phyloP scores from a whole-genome alignment of 2,888 invertebrate species.

The Amphipyra berbera region DNA sequence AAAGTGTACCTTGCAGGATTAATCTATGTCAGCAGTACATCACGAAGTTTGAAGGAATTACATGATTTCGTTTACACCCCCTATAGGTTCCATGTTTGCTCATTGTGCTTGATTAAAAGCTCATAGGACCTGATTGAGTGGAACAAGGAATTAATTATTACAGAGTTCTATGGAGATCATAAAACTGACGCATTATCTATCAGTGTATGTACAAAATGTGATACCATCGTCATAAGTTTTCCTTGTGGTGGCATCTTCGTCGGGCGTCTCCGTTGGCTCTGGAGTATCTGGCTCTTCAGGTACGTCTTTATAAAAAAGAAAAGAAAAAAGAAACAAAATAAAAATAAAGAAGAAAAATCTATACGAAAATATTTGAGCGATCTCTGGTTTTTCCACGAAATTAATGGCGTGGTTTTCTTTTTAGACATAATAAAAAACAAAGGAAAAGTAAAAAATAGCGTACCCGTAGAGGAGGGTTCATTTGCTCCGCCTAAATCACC shows the following conservation, averaged over 20 bases:
- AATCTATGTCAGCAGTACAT: too few species aligned
- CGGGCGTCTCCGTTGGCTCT: not conserved
- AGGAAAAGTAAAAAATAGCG: not conserved
- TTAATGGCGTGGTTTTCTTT: too few species aligned
- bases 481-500: constrained; percentile 22
- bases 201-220: not conserved
- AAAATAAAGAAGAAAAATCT: constrained; percentile 34
- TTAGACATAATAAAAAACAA: not conserved
- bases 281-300: not conserved
- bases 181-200: too few species aligned
- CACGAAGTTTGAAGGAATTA: too few species aligned
- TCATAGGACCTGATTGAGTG: too few species aligned
- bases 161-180: too few species aligned
- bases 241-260: constrained; percentile 11
- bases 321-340: constrained; percentile 30
- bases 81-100: too few species aligned
- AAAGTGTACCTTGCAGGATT: too few species aligned
- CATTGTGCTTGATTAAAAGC: too few species aligned
- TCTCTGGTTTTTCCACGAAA: too few species aligned
- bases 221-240: constrained; percentile 16
- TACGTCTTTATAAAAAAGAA: constrained; percentile 26
- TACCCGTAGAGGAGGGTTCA: constrained; percentile 22
- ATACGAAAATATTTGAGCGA: constrained; percentile 7
- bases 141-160: too few species aligned
- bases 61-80: too few species aligned